A percentile compares a stretch with the other conserved stretches of the same genome.
phyloP scores from a whole-genome alignment of 2,888 invertebrate species.

The Lathronympha strigana region DNA sequence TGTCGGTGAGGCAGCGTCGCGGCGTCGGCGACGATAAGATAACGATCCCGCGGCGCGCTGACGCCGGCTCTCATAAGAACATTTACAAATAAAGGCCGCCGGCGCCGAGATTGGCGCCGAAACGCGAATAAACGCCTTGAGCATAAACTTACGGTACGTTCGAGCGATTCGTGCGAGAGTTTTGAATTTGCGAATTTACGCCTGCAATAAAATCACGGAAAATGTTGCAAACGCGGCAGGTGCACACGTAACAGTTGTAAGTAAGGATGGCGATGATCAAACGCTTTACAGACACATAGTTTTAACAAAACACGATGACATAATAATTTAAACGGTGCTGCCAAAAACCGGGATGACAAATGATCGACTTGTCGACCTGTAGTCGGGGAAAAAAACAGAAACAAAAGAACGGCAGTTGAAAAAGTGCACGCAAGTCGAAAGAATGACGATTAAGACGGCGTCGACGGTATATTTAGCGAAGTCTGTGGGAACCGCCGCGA shows the following conservation, averaged over 20 bases:
- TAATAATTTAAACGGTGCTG: conserved; percentile 30
- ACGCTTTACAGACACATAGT: conserved; percentile 7
- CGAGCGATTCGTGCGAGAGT: conserved; percentile 60
- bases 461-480: conserved; percentile 57
- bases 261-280: conserved; percentile 51
- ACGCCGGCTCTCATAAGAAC: conserved; percentile 65
- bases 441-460: conserved; percentile 55
- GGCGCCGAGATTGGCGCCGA: conserved; percentile 60
- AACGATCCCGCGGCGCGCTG: conserved; percentile 37
- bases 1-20: conserved; percentile 54
- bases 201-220: conserved; percentile 40
- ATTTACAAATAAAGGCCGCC: conserved; percentile 69
- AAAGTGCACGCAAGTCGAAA: conserved; percentile 61
- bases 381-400: conserved; percentile 37
- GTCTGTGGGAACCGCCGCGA: conserved; percentile 65
- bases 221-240: conserved; percentile 57
- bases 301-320: conserved; percentile 16
- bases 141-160: conserved; percentile 51
- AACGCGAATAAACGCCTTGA: conserved; percentile 55
- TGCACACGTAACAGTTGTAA: conserved; percentile 56
- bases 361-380: conserved; percentile 32
- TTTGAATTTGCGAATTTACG: conserved; percentile 48
- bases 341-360: conserved; percentile 36
- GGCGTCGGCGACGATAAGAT: conserved; percentile 44
- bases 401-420: conserved; percentile 43